Base-by-base conservation (phyloP, 2,797 vertebrate genomes). In the Takifugu ocellatus region DNA sequence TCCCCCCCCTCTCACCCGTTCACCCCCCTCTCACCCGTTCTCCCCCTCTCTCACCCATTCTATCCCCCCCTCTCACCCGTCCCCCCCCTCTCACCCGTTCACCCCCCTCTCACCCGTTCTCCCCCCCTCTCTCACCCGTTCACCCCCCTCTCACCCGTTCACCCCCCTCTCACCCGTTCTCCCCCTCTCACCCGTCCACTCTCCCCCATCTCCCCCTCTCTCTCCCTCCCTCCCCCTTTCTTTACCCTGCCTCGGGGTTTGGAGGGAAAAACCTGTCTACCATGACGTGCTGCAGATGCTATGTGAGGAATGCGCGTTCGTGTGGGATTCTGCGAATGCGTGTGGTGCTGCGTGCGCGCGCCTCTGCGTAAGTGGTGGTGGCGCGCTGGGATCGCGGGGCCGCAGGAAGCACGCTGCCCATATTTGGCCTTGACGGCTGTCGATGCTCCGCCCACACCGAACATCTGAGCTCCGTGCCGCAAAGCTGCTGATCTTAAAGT, bases 281-380 rank as follows among this genome's bases (percentile, higher is more conserved):
- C 60, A 79, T 82, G 77, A 86, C 78, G 70, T 79, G 56, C 66
- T 67, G 36, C 27, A 68, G 46, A 58, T 79, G 78, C 75, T 81
- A 85, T 87, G 86, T 73, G 57, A 79, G 75, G 79, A 84, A 88
- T 84, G 80, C 66, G 60, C 63, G 67, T 55, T 62, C 66, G 39
- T 67, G 62, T 69, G 2, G 43, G 54, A 24, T 21, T 14, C 53
- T 48, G 31, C 21, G 46, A 51, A 48, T 31, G 29, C 39, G 42
- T 14, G 51, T 17, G 60, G 59, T 16, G 31, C 6, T 4, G 31
- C 31, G 31, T 9, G 31, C 31, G 6, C 31, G 31, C 6, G 31
- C 8, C 5, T 31, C 63, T 57, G 61, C 56, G 24, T 33, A 43
- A 58, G 60, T 54, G n/a, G 58, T 54, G 15, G 63, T 47, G 73